Conservation (phyloP, 1,140 invertebrate species). For the Coelopa frigida region DNA sequence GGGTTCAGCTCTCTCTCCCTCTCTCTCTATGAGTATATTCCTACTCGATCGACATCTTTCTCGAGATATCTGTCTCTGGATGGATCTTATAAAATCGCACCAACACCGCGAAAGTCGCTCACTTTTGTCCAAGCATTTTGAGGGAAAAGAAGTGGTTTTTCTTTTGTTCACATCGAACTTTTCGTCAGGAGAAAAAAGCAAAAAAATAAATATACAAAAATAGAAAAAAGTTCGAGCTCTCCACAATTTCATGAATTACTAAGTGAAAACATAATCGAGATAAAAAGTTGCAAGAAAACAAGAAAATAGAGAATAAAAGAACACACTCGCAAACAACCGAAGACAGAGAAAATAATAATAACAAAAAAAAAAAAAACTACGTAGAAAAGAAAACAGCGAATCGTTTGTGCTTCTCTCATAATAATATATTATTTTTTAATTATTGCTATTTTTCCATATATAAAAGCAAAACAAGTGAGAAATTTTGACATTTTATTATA, state of each 20-base stretch:
- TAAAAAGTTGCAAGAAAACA: background rate
- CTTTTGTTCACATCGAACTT: too few relatives aligned
- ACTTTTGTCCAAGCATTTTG: slow-evolving; percentile 12
- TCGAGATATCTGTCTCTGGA: too few relatives aligned
- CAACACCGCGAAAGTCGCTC: background rate
- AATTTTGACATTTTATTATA: too few relatives aligned
- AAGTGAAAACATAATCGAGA: background rate
- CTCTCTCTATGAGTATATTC: too few relatives aligned
- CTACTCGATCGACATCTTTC: too few relatives aligned
- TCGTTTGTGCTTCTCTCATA: too few relatives aligned
- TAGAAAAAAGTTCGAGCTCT: slow-evolving; percentile 2
- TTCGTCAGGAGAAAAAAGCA: slow-evolving; percentile 1
- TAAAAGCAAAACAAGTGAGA: slow-evolving; percentile 3
- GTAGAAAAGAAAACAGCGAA: too few relatives aligned
- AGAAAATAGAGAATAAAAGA: background rate
- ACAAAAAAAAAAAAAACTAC: slow-evolving; percentile 7
- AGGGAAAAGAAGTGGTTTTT: slow-evolving; percentile 11
- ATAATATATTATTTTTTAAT: too few relatives aligned
- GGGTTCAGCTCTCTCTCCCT: too few relatives aligned
- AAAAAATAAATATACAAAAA: background rate
- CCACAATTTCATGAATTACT: background rate
- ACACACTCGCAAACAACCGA: background rate
- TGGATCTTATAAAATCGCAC: slow-evolving; percentile 2
- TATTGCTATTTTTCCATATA: slow-evolving; percentile 1
- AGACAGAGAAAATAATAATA: background rate